Base-by-base conservation (phyloP, 2,888 invertebrate species). In the Apodemia mormo region DNA sequence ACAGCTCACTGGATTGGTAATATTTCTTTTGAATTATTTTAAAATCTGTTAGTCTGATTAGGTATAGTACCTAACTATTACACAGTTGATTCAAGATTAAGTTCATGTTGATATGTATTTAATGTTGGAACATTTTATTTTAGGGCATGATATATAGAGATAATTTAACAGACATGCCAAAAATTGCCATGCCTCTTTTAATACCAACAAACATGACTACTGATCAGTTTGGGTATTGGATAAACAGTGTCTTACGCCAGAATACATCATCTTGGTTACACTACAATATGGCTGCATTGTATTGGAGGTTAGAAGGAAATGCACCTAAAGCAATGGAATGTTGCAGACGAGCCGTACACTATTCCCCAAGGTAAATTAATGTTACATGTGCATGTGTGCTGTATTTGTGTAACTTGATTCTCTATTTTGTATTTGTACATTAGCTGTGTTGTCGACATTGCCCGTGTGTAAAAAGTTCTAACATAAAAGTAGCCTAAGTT, bases 281-380 rank as follows among this genome's bases (percentile, higher is more conserved):
- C 81, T 96, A 96, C 80, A 96, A 97, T 82, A 94, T 97, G 86
- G 97, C 96, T 49, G 95, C 96, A 1, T 93, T 96, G 76, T 97
- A 95, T 87, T 97, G 97, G 97, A 92, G 97, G 75, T 94, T 96
- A 0, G 94, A 94, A 79, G 97, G 97, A 14, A 94, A 96, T 80
- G 95, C 96, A 1, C 94, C 94, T n/a, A 95, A 96, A 78, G 96
- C 97, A n/a, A 87, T 97, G 68, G 97, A 97, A 80, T 97, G 97
- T 86, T 94, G 96, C 71, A 93, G 97, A 52, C 89, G 96, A 72
- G 96, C 97, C 40, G 94, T 97, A 69, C 95, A 96, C 83, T 95
- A 94, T 87, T 95, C 96, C 68, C 96, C 96, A 66, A 95, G 95
- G 96, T 96, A 82, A 71, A 30, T n/a, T 45, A 10, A 9, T 66